Conservation (phyloP, 1,140 invertebrate genomes). For the Penaeus japonicus region DNA sequence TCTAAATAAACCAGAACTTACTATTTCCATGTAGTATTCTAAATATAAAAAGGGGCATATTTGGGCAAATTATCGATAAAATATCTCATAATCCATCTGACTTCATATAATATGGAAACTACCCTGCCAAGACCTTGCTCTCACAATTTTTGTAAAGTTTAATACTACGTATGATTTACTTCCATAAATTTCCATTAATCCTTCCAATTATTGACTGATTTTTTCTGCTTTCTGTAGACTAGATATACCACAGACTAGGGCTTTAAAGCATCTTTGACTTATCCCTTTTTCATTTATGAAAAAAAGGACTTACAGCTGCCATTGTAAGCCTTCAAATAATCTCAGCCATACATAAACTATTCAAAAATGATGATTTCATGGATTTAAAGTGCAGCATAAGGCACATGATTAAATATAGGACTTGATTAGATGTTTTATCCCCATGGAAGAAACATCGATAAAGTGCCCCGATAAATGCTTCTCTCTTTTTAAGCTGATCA, state of each 20-base stretch:
- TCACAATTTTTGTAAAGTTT: too few species aligned
- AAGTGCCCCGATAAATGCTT: constrained; percentile 2
- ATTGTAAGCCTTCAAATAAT: constrained; percentile 7
- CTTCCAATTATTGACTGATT: not conserved
- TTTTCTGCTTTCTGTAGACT: constrained; percentile 8
- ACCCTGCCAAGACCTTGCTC: too few species aligned
- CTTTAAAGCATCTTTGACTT: constrained; percentile 3
- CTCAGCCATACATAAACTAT: not conserved
- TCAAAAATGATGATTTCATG: not conserved
- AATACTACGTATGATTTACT: not conserved
- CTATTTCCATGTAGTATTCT: too few species aligned
- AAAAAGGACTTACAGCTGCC: not conserved
- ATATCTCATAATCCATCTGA: too few species aligned
- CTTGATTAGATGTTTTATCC: not conserved
- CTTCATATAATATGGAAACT: too few species aligned
- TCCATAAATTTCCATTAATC: not conserved
- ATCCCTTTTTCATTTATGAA: not conserved
- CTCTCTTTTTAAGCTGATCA: not conserved
- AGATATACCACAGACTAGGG: constrained; percentile 31
- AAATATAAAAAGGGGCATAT: too few species aligned
- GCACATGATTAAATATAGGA: constrained; percentile 41
- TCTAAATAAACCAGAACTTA: too few species aligned
- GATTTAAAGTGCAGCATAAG: constrained; percentile 47
- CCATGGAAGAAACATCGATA: constrained; percentile 14
- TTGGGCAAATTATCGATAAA: too few species aligned